Percentiles rank a stretch among this genome's conserved stretches.
These are phyloP conservation scores for Teleogryllus oceanicus DNA, from an alignment of 2,888 invertebrate species.

Conservation along the genomic window DNA sequence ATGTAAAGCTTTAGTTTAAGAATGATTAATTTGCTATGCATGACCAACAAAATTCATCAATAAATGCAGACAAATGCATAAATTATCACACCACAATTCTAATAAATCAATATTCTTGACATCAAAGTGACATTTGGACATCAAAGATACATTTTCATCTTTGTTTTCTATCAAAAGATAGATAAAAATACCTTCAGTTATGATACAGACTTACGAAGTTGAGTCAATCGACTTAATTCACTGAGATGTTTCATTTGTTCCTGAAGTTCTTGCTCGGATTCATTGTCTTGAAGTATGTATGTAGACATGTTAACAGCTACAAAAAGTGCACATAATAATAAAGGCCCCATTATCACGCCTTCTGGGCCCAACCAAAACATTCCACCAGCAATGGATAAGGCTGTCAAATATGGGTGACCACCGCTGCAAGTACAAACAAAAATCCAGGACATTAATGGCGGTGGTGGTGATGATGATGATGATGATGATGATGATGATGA, in stretches of 20 bases:
- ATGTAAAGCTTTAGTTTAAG: too few species aligned
- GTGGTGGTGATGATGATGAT: too few species aligned
- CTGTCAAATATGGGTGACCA: constrained; percentile 95
- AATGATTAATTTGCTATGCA: too few species aligned
- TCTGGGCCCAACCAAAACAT: constrained; percentile 95
- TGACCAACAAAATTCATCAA: too few species aligned
- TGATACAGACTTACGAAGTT: neutral
- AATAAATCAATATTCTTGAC: too few species aligned
- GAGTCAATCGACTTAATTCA: constrained; percentile 19
- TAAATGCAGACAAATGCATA: too few species aligned
- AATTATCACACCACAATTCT: too few species aligned
- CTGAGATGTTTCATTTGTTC: constrained; percentile 21
- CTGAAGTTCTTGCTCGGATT: neutral
- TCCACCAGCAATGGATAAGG: constrained; percentile 94
- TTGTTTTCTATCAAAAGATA: neutral
- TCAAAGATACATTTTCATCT: neutral
- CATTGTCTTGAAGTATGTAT: constrained; percentile 24
- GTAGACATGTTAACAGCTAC: constrained; percentile 80
- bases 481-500: too few species aligned
- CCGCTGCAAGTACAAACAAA: constrained; percentile 56
- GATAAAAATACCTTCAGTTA: neutral
- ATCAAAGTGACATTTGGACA: neutral
- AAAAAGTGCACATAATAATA: constrained; percentile 89
- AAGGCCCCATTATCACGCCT: constrained; percentile 94
- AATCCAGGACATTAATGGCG: neutral